Evolutionary conservation across 1,140 invertebrate genomes (phyloP), one percentile per base, ranked within the genome.

Genomic region (Argopecten irradians): DNA sequence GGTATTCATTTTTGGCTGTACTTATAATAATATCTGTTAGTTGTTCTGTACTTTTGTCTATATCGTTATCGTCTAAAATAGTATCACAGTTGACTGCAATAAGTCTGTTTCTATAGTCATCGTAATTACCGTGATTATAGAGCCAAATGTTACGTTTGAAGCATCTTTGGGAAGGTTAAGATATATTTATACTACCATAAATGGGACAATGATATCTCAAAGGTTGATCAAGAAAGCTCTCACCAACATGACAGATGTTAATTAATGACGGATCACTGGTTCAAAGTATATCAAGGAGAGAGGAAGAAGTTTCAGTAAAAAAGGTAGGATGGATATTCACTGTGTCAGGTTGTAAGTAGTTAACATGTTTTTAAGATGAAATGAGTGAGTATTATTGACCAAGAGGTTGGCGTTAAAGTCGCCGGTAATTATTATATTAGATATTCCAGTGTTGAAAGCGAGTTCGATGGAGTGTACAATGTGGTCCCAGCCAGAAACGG

Each of bases 381-480:
- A 8, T 13, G 2, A 19, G 34, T 84, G 19, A 34, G 41, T 86
- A 33, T 1, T 14, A 33, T n/a, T 13, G 19, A 34, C n/a, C 14
- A 43, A 39, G 19, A 86, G 34, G 16, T 89, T 89, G 36, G 85
- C 85, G 41, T 89, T 89, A 34, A 89, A 89, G 35, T 89, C 85
- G 22, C 85, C 43, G n/a, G 71, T 46, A n/a, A 89, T 34, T 1
- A 84, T 86, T 34, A 86, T 86, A 46, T 14, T 5, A 16, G 82
- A 34, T n/a, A 46, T 43, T 43, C 33, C 39, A 34, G n/a, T 8
- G 13, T 89, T 39, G 34, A n/a, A 82, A 8, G 88, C 35, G 1
- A n/a, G 2, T 13, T 89, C 35, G 28, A 89, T 41, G 1, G 88
- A 83, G 19, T 83, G 28, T 33, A 82, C 84, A 13, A 89, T 34